phyloP scores from a whole-genome alignment of 2,113 vertebrate species.

The Odocoileus virginianus region DNA sequence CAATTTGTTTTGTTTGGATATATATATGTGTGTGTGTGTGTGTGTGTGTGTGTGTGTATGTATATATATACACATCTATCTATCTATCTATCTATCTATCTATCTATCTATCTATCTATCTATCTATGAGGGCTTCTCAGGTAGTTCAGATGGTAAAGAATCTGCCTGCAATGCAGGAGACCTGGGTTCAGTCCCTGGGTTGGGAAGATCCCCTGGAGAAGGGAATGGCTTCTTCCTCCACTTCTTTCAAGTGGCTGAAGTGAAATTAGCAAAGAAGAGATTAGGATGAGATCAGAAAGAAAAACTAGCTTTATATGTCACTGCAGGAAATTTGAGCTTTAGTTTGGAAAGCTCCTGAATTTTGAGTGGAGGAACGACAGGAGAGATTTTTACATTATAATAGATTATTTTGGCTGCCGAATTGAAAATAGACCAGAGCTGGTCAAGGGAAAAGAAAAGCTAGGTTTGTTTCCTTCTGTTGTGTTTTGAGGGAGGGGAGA shows the following conservation, averaged over 20 bases:
- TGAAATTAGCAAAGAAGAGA: background rate
- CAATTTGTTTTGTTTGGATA: background rate
- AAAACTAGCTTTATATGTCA: background rate
- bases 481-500: background rate
- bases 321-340: background rate
- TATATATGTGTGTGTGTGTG: background rate
- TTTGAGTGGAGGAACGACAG: background rate
- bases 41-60: fast-evolving
- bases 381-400: background rate
- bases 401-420: background rate
- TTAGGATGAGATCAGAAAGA: background rate
- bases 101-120: too few relatives aligned
- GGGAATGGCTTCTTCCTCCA: background rate
- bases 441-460: background rate
- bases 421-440: background rate
- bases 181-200: background rate
- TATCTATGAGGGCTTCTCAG: background rate
- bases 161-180: background rate
- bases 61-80: background rate
- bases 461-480: background rate
- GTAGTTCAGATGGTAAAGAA: background rate
- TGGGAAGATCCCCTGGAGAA: background rate
- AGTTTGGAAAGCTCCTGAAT: background rate
- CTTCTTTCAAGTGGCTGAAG: background rate
- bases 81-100: background rate